Conservation (phyloP, 2,797 vertebrate species). For the Myotis planiceps region DNA sequence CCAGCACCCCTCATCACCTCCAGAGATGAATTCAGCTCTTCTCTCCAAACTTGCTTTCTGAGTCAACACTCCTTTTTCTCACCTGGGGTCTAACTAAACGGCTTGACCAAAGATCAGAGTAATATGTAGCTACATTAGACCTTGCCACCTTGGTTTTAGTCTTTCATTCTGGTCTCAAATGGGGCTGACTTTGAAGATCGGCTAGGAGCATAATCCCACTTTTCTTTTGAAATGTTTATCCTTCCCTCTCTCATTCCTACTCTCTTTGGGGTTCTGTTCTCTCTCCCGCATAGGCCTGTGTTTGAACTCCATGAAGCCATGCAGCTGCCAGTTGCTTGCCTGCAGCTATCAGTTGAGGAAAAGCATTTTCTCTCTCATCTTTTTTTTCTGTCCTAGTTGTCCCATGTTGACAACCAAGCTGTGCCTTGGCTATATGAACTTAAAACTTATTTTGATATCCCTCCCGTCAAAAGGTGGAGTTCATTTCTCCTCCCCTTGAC, state of each 20-base stretch:
- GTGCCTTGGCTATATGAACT: background rate
- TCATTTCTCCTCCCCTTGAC: background rate
- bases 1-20: background rate
- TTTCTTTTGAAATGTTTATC: background rate
- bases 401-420: background rate
- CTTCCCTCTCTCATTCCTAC: background rate
- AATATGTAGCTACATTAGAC: background rate
- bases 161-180: background rate
- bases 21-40: background rate
- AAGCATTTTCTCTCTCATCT: background rate
- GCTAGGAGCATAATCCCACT: background rate
- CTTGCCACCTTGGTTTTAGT: background rate
- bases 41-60: background rate
- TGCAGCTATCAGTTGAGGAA: background rate
- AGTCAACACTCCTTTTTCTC: background rate
- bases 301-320: background rate
- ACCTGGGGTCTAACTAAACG: background rate
- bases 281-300: background rate
- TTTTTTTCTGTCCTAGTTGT: background rate
- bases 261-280: background rate
- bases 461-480: background rate
- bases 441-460: background rate
- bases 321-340: background rate
- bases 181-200: background rate
- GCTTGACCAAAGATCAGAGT: background rate